phyloP scores from a whole-genome alignment of 92 coral and sea anemone species.

The Parazoanthus swiftii region DNA sequence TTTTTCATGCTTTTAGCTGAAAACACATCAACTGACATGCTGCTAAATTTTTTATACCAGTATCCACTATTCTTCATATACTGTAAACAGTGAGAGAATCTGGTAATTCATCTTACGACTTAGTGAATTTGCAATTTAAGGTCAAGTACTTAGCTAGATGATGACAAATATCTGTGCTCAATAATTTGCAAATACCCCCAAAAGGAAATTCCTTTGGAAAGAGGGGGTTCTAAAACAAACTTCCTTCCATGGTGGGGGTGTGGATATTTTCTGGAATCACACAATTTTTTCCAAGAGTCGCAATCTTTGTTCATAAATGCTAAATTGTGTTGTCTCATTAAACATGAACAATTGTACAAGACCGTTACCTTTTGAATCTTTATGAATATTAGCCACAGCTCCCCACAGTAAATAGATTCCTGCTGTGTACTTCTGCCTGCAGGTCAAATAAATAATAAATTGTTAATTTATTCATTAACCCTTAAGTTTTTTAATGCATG shows the following conservation, averaged over 20 bases:
- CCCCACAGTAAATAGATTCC: conserved; percentile 90
- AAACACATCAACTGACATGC: not conserved
- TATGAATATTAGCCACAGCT: conserved; percentile 62
- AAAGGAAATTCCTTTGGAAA: no score
- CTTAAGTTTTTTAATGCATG: not conserved
- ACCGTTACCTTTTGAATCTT: conserved; percentile 69
- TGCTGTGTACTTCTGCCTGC: conserved; percentile 80
- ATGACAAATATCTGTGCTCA: no score
- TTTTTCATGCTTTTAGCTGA: no score
- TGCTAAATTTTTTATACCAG: not conserved
- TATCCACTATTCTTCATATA: no score
- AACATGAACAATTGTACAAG: not conserved
- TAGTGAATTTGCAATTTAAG: no score
- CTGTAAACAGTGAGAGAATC: not conserved
- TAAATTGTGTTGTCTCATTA: not conserved
- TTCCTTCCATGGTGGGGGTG: no score
- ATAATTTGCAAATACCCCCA: no score
- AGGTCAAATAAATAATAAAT: not conserved
- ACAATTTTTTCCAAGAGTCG: not conserved
- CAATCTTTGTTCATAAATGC: not conserved
- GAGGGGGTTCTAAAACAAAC: no score
- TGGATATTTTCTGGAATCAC: no score
- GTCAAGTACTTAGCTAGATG: no score
- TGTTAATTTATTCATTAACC: not conserved
- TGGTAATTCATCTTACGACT: not conserved